Percentiles rank a stretch among this genome's conserved stretches.
phyloP scores from a whole-genome alignment of 2,888 invertebrate species.

The Leptinotarsa peninsularis region DNA sequence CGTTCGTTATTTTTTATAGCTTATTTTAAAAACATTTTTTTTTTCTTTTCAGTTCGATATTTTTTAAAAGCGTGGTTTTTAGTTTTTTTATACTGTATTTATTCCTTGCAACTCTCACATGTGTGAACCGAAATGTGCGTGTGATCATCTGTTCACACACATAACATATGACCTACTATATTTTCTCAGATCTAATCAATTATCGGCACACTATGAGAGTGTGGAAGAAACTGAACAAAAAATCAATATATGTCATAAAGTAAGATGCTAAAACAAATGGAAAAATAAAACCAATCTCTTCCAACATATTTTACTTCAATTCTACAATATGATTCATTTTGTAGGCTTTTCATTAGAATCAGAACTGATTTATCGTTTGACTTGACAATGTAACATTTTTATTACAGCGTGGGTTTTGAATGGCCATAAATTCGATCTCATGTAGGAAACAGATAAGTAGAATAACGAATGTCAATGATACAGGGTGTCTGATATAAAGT shows the following conservation, averaged over 20 bases:
- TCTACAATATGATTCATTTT: not conserved
- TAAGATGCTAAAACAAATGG: not conserved
- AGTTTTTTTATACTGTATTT: too few species aligned
- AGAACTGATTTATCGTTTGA: slow-evolving; percentile 7
- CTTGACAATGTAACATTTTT: slow-evolving; percentile 15
- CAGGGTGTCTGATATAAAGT: not conserved
- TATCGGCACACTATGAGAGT: too few species aligned
- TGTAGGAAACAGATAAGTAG: slow-evolving; percentile 9
- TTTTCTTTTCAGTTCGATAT: too few species aligned
- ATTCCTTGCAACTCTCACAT: too few species aligned
- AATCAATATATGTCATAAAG: not conserved
- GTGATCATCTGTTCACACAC: too few species aligned
- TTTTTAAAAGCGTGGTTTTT: too few species aligned
- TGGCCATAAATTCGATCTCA: slow-evolving; percentile 23
- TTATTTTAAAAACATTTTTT: too few species aligned
- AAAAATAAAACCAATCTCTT: not conserved
- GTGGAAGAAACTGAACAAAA: too few species aligned
- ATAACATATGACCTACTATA: too few species aligned
- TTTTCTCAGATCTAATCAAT: too few species aligned
- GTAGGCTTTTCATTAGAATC: slow-evolving; percentile 8
- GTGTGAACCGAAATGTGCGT: too few species aligned
- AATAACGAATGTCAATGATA: slow-evolving; percentile 8
- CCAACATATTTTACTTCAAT: not conserved
- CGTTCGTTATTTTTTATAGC: too few species aligned
- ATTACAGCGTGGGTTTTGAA: slow-evolving; percentile 26